Percentiles rank a stretch among this genome's conserved stretches.
Evolutionary conservation across 2,113 vertebrate species (phyloP).

Genomic region (Noturus placidus): DNA sequence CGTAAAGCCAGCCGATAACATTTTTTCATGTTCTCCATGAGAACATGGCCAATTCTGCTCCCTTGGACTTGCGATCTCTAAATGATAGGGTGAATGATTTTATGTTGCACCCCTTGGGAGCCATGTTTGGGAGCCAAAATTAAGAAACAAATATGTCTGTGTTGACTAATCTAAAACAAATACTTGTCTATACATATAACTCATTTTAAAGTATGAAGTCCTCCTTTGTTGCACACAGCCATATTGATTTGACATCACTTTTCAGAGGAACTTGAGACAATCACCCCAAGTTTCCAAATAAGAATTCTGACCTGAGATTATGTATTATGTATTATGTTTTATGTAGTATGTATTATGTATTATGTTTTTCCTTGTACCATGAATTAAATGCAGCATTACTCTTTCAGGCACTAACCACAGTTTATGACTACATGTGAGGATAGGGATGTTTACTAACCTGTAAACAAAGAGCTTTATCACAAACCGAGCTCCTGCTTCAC

Average conservation of each 20-base stretch:
- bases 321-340: no score
- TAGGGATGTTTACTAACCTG: not conserved
- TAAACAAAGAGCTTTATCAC: not conserved
- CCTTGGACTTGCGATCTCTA: no score
- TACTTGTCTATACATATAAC: no score
- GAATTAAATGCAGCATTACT: not conserved
- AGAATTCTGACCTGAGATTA: not conserved
- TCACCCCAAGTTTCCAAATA: not conserved
- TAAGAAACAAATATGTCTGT: no score
- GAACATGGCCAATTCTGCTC: not conserved
- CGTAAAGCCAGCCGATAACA: no score
- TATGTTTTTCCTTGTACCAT: not conserved
- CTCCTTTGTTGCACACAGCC: no score
- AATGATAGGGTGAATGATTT: no score
- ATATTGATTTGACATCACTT: not conserved
- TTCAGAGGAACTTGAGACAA: not conserved
- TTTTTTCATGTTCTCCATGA: not conserved
- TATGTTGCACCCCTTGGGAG: not conserved
- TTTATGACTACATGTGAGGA: not conserved
- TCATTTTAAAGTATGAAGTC: no score
- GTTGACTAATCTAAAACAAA: no score
- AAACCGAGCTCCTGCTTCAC: not conserved
- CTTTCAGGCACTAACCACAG: not conserved
- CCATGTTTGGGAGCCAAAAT: no score
- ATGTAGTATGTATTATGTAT: no score